phyloP scores from a whole-genome alignment of 2,797 vertebrate species.

The Tangara arthus region DNA sequence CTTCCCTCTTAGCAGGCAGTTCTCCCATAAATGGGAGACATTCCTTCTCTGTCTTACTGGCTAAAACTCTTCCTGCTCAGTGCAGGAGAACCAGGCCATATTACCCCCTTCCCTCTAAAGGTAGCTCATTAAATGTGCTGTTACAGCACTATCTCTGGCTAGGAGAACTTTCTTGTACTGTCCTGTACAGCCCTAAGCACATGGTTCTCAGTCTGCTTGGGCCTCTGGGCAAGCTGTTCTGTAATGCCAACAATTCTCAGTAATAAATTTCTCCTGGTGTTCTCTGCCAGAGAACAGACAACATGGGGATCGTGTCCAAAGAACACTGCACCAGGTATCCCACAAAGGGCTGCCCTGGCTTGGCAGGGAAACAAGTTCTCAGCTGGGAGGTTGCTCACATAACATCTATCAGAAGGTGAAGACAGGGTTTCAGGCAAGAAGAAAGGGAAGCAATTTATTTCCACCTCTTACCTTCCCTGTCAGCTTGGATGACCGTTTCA shows the following conservation, averaged over 20 bases:
- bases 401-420: neutral
- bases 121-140: neutral
- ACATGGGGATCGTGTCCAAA: neutral
- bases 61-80: neutral
- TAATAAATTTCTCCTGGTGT: neutral
- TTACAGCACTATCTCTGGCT: neutral
- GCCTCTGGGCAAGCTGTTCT: neutral
- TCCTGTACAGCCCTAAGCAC: neutral
- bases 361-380: neutral
- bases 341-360: neutral
- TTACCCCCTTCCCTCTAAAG: neutral
- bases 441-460: neutral
- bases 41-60: neutral
- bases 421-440: neutral
- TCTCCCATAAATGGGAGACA: neutral
- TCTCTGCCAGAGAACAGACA: neutral
- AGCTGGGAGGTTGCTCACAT: neutral
- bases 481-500: slow-evolving; percentile 69
- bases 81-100: neutral
- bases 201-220: neutral
- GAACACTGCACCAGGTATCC: neutral
- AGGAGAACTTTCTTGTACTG: neutral
- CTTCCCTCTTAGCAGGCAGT: neutral
- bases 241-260: neutral
- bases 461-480: slow-evolving; percentile 66